phyloP scores from a whole-genome alignment of 2,888 invertebrate species.

The Tetrapedia diversipes region DNA sequence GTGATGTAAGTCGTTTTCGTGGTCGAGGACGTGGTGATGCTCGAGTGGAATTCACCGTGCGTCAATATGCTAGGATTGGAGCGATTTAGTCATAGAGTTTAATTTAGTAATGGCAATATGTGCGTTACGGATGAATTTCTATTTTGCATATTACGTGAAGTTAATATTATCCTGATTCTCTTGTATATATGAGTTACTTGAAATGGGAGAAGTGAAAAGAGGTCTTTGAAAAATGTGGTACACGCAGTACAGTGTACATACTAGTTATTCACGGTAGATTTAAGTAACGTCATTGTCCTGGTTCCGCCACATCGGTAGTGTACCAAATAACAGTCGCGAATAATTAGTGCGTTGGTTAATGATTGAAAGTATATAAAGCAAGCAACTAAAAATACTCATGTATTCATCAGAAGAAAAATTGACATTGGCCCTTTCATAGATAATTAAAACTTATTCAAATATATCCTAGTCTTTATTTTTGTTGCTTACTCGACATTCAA shows the following conservation, averaged over 20 bases:
- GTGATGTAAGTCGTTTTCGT: background rate
- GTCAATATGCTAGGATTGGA: background rate
- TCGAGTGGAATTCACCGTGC: background rate
- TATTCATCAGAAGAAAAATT: too few relatives aligned
- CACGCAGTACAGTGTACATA: background rate
- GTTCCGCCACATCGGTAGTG: conserved; percentile 15
- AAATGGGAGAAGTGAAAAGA: background rate
- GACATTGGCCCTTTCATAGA: too few relatives aligned
- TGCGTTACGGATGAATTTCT: background rate
- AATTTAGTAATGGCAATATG: background rate
- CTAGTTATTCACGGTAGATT: conserved; percentile 34
- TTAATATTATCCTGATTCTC: background rate
- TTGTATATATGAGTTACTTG: too few relatives aligned
- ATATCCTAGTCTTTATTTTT: too few relatives aligned
- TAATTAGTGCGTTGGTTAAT: conserved; percentile 37
- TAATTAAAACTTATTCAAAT: too few relatives aligned
- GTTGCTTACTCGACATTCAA: too few relatives aligned
- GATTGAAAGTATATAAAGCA: background rate
- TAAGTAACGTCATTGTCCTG: conserved; percentile 33
- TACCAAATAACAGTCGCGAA: conserved; percentile 13
- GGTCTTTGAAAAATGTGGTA: conserved; percentile 18
- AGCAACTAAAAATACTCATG: too few relatives aligned
- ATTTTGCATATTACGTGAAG: background rate
- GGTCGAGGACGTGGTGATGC: background rate
- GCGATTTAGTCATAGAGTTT: background rate